Evolutionary conservation across 2,888 invertebrate species (phyloP).

Genomic region (Drosophila acutilabella): DNA sequence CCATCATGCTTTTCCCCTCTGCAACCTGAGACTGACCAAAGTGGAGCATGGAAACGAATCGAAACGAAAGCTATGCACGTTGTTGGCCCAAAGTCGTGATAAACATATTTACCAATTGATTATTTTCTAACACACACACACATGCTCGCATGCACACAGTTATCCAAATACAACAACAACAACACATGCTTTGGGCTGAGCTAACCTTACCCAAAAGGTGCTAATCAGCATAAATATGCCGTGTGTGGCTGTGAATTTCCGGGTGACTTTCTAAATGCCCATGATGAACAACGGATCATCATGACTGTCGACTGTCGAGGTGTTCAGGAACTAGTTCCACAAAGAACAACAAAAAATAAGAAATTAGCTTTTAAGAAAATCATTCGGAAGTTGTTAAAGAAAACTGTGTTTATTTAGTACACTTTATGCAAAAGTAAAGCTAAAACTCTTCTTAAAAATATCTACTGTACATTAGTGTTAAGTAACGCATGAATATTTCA

Average conservation of each 20-base stretch:
- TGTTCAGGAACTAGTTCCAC: slow-evolving; percentile 9
- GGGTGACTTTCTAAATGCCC: slow-evolving; percentile 73
- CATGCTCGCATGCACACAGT: slow-evolving; percentile 28
- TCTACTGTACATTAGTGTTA: too few relatives aligned
- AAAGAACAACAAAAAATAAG: not conserved
- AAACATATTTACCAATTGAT: slow-evolving; percentile 80
- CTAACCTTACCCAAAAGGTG: slow-evolving; percentile 64
- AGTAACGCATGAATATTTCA: too few relatives aligned
- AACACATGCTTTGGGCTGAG: slow-evolving; percentile 47
- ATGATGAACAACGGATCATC: slow-evolving; percentile 34
- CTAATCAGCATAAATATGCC: slow-evolving; percentile 75
- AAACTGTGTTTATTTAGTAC: too few relatives aligned
- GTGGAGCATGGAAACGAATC: slow-evolving; percentile 62
- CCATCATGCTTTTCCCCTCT: not conserved
- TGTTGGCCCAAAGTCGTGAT: slow-evolving; percentile 71
- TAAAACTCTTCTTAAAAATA: too few relatives aligned
- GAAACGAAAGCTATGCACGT: slow-evolving; percentile 59
- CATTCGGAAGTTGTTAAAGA: too few relatives aligned
- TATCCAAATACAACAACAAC: slow-evolving; percentile 19
- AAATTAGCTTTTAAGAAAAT: not conserved
- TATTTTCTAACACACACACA: slow-evolving; percentile 65
- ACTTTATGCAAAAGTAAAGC: too few relatives aligned
- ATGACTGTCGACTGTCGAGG: slow-evolving; percentile 9
- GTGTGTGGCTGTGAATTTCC: slow-evolving; percentile 65
- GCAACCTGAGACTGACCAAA: slow-evolving; percentile 42